These are phyloP conservation scores for Piprites chloris DNA, from an alignment of 2,113 vertebrate genomes.

Conservation along the genomic window DNA sequence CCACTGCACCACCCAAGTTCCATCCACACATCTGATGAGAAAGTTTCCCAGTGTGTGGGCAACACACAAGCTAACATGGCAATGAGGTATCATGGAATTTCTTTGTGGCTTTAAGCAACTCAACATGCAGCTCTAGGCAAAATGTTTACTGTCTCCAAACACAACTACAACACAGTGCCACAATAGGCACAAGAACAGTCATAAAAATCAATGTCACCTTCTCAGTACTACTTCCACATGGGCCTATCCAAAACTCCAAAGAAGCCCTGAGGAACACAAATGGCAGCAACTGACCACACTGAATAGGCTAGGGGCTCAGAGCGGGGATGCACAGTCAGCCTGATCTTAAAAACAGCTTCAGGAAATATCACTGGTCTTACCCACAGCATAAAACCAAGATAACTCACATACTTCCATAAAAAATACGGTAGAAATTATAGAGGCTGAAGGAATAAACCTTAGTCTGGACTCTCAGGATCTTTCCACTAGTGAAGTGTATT, in stretches of 20 bases:
- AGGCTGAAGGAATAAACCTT: not conserved
- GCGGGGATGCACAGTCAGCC: not conserved
- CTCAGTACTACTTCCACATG: not conserved
- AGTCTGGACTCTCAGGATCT: not conserved
- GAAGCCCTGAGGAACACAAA: accelerated
- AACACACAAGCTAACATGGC: not conserved
- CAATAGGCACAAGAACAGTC: not conserved
- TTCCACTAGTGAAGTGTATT: not conserved
- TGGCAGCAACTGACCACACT: accelerated
- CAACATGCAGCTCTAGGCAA: not conserved
- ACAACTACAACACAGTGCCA: not conserved
- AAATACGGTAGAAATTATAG: not conserved
- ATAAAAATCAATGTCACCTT: not conserved
- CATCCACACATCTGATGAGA: accelerated
- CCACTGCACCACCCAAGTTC: not conserved
- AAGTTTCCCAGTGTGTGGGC: not conserved
- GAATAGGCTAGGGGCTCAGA: not conserved
- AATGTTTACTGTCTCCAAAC: not conserved
- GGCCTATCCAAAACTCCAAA: not conserved
- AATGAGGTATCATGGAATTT: not conserved
- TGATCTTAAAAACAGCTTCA: not conserved
- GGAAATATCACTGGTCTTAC: not conserved
- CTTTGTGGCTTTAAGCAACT: not conserved
- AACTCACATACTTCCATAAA: not conserved
- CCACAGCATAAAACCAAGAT: not conserved